Evolutionary conservation across 2,888 invertebrate genomes (phyloP), one percentile per base, ranked within the genome.

Genomic region (Chrysolina oricalcia): DNA sequence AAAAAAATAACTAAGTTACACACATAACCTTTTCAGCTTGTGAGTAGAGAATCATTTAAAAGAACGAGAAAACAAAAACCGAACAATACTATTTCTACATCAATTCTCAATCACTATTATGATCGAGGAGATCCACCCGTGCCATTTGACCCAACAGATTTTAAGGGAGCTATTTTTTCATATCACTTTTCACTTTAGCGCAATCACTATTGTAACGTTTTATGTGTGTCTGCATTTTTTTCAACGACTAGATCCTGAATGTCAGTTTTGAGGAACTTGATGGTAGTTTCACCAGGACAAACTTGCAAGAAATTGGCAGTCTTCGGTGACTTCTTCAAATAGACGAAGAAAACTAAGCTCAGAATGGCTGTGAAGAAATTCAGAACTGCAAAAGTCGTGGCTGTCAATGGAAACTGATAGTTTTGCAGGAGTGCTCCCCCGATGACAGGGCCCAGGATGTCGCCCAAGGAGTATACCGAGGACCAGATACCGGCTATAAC

Each of bases 401-500:
- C 91, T 64, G 92, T 92, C n/a, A 92, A 87, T 0, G 93, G 92
- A 85, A 94, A 94, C 1, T 92, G 93, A 86, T 91, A 93, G 73
- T 91, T 89, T 80, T 94, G 90, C 4, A 93, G 89, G 0, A 94
- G 86, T 0, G 91, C 89, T 1, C 94, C 93, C 8, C 94, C 94
- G 19, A 93, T 83, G 23, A 92, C 91, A 0, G 94, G 94, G 0
- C 92, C 92, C 27, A 93, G 89, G 73, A 93, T 93, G 85, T 94
- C 94, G 81, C 94, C 94, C 74, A 94, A 88, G 0, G 94, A 94
- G 87, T 94, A 94, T 84, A 93, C 92, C 78, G 93, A 93, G 0
- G 93, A 93, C 94, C 94, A 94, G 13, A 94, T 89, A 10, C 94
- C 94, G 0, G 94, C 94, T 48, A 95, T 93, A 0, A 94, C 90